Conservation (phyloP, 2,888 invertebrate species). For the Nomada fabriciana region DNA sequence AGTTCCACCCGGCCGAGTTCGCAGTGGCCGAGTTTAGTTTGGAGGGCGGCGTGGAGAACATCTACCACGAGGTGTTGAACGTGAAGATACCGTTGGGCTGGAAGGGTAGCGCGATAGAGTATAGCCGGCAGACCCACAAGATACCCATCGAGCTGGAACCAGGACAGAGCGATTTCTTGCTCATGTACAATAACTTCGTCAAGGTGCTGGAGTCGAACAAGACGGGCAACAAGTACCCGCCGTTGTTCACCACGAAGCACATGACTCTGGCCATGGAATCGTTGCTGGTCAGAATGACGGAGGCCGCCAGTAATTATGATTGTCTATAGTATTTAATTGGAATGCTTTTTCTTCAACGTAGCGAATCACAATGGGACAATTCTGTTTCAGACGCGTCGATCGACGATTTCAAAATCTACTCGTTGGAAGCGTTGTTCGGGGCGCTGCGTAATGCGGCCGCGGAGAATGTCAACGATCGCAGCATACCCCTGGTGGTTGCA, state of each 20-base stretch:
- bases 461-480: not conserved
- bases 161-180: conserved; percentile 77
- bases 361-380: not conserved
- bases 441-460: conserved; percentile 74
- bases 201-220: conserved; percentile 80
- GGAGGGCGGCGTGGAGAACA: conserved; percentile 81
- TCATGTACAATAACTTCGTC: conserved; percentile 83
- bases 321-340: not conserved
- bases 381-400: conserved; percentile 15
- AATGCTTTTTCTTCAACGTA: too few species aligned
- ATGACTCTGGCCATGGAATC: conserved; percentile 51
- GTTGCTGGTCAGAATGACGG: conserved; percentile 66
- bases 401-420: conserved; percentile 73
- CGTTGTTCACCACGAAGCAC: conserved; percentile 83
- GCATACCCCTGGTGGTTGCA: conserved; percentile 69
- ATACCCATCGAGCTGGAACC: conserved; percentile 82
- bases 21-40: conserved; percentile 85
- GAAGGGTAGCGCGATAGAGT: conserved; percentile 83
- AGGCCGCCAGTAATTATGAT: conserved; percentile 63
- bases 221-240: conserved; percentile 75
- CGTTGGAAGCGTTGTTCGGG: conserved; percentile 80
- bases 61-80: conserved; percentile 83
- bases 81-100: conserved; percentile 84
- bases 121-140: conserved; percentile 84
- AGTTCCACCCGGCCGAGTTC: conserved; percentile 86